A percentile compares a stretch with the other conserved stretches of the same genome.
These are phyloP conservation scores for Barnardius zonarius DNA, from an alignment of 2,113 vertebrate genomes.

Conservation along the genomic window DNA sequence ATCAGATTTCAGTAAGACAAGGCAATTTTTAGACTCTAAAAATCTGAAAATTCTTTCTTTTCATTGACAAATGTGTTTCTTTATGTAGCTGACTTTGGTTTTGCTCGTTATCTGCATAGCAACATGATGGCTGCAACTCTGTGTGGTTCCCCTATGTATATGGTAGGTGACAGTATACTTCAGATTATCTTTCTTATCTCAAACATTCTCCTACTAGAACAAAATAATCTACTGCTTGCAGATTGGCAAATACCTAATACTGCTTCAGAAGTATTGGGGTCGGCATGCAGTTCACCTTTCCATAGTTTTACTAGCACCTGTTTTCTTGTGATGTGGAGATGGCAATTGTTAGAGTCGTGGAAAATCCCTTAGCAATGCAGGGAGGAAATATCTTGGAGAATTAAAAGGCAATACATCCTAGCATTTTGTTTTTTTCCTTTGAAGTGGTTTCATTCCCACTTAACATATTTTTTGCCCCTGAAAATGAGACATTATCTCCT, in stretches of 20 bases:
- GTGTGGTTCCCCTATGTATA: constrained; percentile 98
- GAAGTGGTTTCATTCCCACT: neutral
- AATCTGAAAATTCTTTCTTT: neutral
- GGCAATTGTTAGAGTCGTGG: neutral
- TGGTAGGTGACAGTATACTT: constrained; percentile 80
- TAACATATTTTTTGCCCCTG: neutral
- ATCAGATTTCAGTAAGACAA: neutral
- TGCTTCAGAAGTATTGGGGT: neutral
- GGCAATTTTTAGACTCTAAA: neutral
- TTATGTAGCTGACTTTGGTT: constrained; percentile 94
- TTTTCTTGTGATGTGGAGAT: neutral
- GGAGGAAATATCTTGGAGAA: neutral
- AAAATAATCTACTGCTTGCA: neutral
- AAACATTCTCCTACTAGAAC: neutral
- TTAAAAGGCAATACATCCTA: neutral
- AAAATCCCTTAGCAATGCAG: neutral
- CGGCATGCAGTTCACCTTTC: neutral
- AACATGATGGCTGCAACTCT: constrained; percentile 99
- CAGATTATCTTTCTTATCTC: neutral
- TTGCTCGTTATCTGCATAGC: constrained; percentile 95
- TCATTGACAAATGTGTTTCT: constrained; percentile 1
- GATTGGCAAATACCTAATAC: neutral
- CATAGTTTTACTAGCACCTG: neutral
- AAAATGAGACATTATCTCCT: neutral
- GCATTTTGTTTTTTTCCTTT: neutral